Conservation (phyloP, 2,113 vertebrate species). For the Elephas maximus region DNA sequence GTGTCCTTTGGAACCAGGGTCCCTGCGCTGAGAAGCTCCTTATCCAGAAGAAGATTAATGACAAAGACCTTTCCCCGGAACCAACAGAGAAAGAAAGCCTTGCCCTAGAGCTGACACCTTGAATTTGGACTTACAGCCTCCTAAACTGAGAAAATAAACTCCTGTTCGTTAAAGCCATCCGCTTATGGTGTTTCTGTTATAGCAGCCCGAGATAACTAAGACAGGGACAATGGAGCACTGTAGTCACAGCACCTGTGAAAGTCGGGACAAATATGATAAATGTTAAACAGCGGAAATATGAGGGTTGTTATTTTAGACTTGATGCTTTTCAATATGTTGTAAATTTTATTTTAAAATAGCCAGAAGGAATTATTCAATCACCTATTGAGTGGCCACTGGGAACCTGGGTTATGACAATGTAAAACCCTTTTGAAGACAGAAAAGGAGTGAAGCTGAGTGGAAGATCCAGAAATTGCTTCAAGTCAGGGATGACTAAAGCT, state of each 20-base stretch:
- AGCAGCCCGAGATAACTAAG: no score
- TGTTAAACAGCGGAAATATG: background rate
- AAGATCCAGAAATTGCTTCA: background rate
- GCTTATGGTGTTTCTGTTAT: no score
- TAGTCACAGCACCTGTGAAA: background rate
- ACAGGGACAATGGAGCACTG: background rate
- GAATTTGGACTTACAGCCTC: no score
- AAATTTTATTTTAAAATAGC: background rate
- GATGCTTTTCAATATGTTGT: background rate
- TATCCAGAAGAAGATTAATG: no score
- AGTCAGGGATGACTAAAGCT: fast-evolving
- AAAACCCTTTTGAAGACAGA: slow-evolving; percentile 5
- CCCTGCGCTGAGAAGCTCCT: no score
- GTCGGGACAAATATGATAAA: background rate
- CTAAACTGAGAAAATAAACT: no score
- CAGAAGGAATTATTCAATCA: background rate
- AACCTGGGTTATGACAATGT: background rate
- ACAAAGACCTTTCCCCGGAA: no score
- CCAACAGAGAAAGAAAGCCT: no score
- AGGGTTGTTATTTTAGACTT: slow-evolving; percentile 1
- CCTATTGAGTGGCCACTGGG: background rate
- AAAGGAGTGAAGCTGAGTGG: background rate
- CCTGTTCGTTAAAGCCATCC: no score
- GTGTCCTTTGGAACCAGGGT: no score
- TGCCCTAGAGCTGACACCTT: no score